Conservation (phyloP, 2,797 vertebrate genomes). For the Diglossa cyanea region DNA sequence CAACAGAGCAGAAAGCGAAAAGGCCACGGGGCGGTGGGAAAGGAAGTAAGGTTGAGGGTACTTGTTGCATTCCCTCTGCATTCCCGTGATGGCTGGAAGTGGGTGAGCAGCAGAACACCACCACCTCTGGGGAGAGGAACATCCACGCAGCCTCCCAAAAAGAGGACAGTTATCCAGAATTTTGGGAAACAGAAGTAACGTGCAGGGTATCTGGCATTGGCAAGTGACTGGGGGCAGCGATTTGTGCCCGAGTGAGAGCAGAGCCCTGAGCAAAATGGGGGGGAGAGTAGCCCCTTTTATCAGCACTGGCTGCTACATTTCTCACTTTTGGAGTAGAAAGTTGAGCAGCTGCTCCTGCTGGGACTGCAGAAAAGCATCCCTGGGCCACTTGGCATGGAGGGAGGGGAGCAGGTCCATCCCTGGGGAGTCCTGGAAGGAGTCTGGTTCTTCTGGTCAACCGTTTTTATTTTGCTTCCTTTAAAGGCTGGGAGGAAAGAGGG, state of each 20-base stretch:
- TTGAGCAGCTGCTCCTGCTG: not conserved
- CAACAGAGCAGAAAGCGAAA: not conserved
- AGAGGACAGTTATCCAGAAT: not conserved
- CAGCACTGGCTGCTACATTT: not conserved
- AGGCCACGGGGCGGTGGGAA: not conserved
- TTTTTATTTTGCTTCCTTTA: slow-evolving; percentile 20
- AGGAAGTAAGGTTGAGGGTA: not conserved
- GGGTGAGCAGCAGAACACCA: not conserved
- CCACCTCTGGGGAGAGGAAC: not conserved
- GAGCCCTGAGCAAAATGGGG: not conserved
- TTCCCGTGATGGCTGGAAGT: not conserved
- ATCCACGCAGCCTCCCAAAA: not conserved
- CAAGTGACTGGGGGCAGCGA: rapidly evolving
- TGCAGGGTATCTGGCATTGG: not conserved
- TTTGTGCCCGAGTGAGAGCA: rapidly evolving
- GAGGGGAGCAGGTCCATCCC: not conserved
- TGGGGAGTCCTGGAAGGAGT: not conserved
- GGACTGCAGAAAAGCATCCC: not conserved
- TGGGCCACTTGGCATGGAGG: not conserved
- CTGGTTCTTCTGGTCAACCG: not conserved
- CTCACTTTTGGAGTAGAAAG: not conserved
- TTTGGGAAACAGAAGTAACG: not conserved
- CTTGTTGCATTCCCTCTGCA: rapidly evolving
- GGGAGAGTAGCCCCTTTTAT: not conserved
- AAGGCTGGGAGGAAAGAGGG: not conserved